Evolutionary conservation across 2,797 vertebrate species (phyloP).

Genomic region (Urophycis tenuis): DNA sequence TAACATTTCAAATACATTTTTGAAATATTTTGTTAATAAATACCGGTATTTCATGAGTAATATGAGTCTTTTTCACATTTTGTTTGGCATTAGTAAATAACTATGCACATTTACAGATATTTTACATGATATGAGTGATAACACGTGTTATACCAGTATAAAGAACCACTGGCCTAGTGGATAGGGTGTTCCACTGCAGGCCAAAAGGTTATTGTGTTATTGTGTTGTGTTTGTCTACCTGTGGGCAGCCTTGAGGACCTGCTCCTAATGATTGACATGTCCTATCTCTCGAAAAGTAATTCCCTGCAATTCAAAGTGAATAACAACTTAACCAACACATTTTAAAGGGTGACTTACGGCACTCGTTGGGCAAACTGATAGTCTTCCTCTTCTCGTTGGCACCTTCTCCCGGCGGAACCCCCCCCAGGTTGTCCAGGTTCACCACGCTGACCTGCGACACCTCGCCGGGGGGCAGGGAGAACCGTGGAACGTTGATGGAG

Average conservation of each 20-base stretch:
- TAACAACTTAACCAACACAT: neutral
- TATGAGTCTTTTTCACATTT: no score
- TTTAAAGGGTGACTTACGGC: slow-evolving; percentile 68
- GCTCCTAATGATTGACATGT: neutral
- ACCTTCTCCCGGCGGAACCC: slow-evolving; percentile 16
- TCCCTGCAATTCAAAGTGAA: neutral
- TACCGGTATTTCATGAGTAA: no score
- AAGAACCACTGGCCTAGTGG: no score
- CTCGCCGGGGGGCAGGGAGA: slow-evolving; percentile 34
- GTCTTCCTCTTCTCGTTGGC: slow-evolving; percentile 67
- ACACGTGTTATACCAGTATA: no score
- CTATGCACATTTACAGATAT: no score
- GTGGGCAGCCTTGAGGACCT: neutral
- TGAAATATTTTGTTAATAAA: no score
- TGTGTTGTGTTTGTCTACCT: no score
- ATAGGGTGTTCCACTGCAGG: no score
- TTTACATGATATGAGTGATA: no score
- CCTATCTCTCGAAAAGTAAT: neutral
- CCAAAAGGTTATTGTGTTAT: no score
- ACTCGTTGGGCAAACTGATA: slow-evolving; percentile 75
- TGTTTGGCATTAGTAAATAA: no score
- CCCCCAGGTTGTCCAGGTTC: slow-evolving; percentile 13
- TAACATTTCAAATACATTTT: no score
- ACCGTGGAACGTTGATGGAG: slow-evolving; percentile 54
- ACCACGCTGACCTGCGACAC: slow-evolving; percentile 43